Evolutionary conservation across 2,888 invertebrate species (phyloP).

Genomic region (Caenorhabditis parvicauda): DNA sequence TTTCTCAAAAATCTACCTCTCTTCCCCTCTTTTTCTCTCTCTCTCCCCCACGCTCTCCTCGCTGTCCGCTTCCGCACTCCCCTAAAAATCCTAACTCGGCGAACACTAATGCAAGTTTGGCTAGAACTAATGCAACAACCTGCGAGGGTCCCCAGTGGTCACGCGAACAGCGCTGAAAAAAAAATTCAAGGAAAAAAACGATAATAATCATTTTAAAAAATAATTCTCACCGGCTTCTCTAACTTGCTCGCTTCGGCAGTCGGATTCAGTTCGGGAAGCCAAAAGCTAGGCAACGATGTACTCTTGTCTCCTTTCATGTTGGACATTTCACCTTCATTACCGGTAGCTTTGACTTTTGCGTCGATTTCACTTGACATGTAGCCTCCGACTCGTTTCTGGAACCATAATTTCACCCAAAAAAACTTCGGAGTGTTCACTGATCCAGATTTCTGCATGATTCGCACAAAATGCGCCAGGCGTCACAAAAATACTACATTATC

Average conservation of each 20-base stretch:
- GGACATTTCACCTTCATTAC: constrained; percentile 40
- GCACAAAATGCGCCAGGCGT: background rate
- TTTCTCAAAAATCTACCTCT: no score
- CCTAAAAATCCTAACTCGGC: background rate
- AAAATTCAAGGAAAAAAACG: background rate
- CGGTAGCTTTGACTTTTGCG: constrained; percentile 39
- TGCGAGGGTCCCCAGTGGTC: no score
- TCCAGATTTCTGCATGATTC: no score
- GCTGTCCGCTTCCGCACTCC: background rate
- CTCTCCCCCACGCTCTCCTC: no score
- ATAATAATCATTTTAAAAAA: background rate
- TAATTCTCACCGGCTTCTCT: constrained; percentile 73
- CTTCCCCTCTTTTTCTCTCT: no score
- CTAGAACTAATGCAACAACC: no score
- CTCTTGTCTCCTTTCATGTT: constrained; percentile 40
- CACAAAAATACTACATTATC: no score
- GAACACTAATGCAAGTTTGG: no score
- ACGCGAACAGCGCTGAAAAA: no score
- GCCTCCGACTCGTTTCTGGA: constrained; percentile 29
- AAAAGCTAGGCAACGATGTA: constrained; percentile 45
- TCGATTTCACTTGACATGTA: constrained; percentile 30
- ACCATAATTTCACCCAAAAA: no score
- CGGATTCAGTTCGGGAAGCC: constrained; percentile 84
- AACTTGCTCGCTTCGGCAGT: constrained; percentile 76
- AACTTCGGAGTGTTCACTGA: no score